phyloP scores from a whole-genome alignment of 92 coral and sea anemone species.

The Zoanthus solanderi region DNA sequence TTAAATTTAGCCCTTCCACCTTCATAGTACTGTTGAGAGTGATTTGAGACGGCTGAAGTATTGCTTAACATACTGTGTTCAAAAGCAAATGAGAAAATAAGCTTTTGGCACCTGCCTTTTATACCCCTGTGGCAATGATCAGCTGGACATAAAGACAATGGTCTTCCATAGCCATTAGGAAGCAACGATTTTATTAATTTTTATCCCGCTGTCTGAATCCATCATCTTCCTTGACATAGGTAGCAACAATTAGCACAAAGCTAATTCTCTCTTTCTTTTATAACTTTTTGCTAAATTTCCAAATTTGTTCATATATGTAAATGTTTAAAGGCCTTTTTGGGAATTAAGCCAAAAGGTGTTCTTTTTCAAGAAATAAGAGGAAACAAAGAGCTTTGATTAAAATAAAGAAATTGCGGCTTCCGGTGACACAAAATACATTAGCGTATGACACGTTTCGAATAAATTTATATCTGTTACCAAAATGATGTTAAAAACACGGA shows the following conservation, averaged over 20 bases:
- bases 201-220: no score
- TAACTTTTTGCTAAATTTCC: neutral
- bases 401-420: neutral
- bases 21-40: neutral
- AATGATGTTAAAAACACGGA: neutral
- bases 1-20: neutral
- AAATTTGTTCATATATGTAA: neutral
- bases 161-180: neutral
- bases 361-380: neutral
- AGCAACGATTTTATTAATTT: no score
- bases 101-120: neutral
- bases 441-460: neutral
- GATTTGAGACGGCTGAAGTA: neutral
- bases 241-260: neutral
- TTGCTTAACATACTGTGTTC: neutral
- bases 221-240: neutral
- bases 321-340: neutral
- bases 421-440: neutral
- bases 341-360: neutral
- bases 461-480: neutral
- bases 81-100: neutral
- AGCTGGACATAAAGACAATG: neutral
- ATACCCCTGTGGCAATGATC: neutral
- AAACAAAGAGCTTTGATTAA: neutral
- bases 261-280: no score